Evolutionary conservation across 1,140 invertebrate genomes (phyloP).

Genomic region (Diabrotica virgifera): DNA sequence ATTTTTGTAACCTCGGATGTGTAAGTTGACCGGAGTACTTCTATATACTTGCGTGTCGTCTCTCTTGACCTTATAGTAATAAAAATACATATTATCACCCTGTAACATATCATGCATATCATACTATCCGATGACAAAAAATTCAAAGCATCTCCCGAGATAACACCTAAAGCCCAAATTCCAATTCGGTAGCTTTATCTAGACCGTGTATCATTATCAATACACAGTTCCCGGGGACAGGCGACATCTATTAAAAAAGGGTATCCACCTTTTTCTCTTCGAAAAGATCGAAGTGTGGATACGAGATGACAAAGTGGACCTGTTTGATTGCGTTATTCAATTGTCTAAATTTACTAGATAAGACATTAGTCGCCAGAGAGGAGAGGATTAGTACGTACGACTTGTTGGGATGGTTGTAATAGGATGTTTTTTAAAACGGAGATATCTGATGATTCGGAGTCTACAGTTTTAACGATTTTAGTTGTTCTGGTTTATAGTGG

Average conservation of each 20-base stretch:
- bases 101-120: neutral
- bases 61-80: too few relatives aligned
- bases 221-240: constrained; percentile 26
- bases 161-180: constrained; percentile 19
- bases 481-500: too few relatives aligned
- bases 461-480: too few relatives aligned
- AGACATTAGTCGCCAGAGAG: constrained; percentile 19
- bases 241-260: constrained; percentile 35
- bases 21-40: too few relatives aligned
- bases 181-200: constrained; percentile 24
- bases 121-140: neutral
- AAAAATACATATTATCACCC: neutral
- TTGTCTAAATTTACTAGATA: constrained; percentile 30
- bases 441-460: too few relatives aligned
- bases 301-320: constrained; percentile 34
- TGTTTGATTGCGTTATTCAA: constrained; percentile 36
- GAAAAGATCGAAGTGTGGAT: constrained; percentile 4
- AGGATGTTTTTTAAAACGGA: too few relatives aligned
- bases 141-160: constrained; percentile 9
- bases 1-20: too few relatives aligned
- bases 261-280: constrained; percentile 19
- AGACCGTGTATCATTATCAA: constrained; percentile 18
- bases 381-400: neutral
- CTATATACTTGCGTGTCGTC: too few relatives aligned
- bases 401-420: too few relatives aligned